Base-by-base conservation (phyloP, 2,797 vertebrate species). In the Pterois miles region DNA sequence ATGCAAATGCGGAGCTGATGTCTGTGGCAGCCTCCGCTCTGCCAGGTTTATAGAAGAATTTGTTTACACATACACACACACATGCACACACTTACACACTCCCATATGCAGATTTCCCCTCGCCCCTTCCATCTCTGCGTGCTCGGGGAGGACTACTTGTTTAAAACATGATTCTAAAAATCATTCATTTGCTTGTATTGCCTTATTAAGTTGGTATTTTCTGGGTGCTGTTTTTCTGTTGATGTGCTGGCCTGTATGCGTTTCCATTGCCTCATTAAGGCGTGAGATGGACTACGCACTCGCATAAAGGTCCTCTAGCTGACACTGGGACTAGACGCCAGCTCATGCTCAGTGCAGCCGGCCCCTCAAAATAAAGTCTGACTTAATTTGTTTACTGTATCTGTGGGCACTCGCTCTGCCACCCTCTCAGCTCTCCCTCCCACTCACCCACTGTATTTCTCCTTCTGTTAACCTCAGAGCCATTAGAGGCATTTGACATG, bases 1-100 rank as follows among this genome's bases (percentile, higher is more conserved):
- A 96, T 96, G 95, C 95, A 96, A 95, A 95, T 96, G 90, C 70
- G 2, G 89, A 81, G 93, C 93, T 95, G 95, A 96, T 95, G 95
- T 95, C 94, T 95, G 94, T 95, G 94, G 95, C 95, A 95, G 95
- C 94, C 92, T 93, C 91, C 86, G 91, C 94, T 94, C 93, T 94
- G 94, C 93, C 94, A 95, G 94, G 93, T 95, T 94, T 93, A 93
- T 90, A 93, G 92, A 94, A 90, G 91, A 92, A 90, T 91, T 91
- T 88, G 82, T 89, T 89, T 89, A 83, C 87, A 88, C 86, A 85
- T 87, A 83, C 76, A 50, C 65, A 53, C 82, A 81, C 65, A 31
- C 69, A 68, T 40, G 34, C 78, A 75, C 82, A 81, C 75, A 43
- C 88, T 76, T 69, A 71, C 89, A 88, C 84, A 88, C 88, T 85